Evolutionary conservation across 37 sponge, comb jelly and placozoan genomes (phyloP), one percentile per base, ranked within the genome.

Genomic region (Cladorhizidae sp.): DNA sequence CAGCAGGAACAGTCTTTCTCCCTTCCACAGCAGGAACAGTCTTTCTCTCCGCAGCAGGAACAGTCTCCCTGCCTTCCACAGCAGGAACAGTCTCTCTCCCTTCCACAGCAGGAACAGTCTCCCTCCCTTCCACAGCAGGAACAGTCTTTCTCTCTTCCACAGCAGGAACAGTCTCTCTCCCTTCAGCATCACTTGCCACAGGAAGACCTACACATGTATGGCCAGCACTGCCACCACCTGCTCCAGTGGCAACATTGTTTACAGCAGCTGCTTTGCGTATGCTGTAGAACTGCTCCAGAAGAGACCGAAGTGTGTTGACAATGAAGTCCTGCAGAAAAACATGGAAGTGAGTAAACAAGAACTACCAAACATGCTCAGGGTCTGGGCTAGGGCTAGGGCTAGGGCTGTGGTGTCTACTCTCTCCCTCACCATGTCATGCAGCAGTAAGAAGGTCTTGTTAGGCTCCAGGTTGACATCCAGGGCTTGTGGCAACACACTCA

Each of bases 401-500:
- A n/a, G n/a, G n/a, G n/a, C n/a, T n/a, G n/a, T n/a, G n/a, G n/a
- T n/a, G n/a, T n/a, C n/a, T n/a, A 40, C 17, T 14, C 14, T 7
- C 42, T 1, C 18, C 31, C 64, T 62, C 12, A 89, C 90, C 39
- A 78, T 28, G 56, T 89, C 62, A 31, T 83, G 74, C 20, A 90
- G 71, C 28, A 83, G 64, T 11, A 90, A 78, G 21, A 57, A 18
- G 26, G 87, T 64, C 70, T 90, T 90, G 74, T 78, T 81, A 20
- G 91, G 83, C 31, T 90, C 91, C 37, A 90, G 58, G 59, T 90
- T 90, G 38, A 90, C 91, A 59, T 90, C 91, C 6, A 90, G 38
- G 17, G 73, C 78, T 18, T 22, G 15, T 26, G 87, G 73, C 69
- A 73, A 73, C 1, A 90, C 67, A 55, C 38, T 31, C 1, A 90